Conservation (phyloP, 2,113 vertebrate species). For the Brachirus orientalis region DNA sequence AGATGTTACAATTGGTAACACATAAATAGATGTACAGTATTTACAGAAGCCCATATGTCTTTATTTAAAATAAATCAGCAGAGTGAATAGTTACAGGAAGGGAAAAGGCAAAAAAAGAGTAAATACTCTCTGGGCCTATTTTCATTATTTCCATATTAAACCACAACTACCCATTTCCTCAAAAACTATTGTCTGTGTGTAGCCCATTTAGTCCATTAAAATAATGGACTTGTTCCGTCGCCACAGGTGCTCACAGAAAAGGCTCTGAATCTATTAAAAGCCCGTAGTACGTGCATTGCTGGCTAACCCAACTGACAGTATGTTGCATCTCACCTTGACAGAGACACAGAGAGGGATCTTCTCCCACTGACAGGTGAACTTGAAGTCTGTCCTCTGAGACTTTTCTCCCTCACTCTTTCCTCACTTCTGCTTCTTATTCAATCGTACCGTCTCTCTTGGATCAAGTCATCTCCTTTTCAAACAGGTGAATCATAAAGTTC, state of each 20-base stretch:
- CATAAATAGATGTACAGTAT: background rate
- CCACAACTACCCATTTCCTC: background rate
- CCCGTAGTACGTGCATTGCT: background rate
- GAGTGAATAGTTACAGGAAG: background rate
- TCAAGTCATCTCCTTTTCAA: background rate
- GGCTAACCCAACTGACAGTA: slow-evolving; percentile 20
- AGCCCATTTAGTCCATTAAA: background rate
- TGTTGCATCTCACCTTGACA: slow-evolving; percentile 38
- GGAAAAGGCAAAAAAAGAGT: background rate
- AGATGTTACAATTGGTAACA: background rate
- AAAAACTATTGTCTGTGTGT: background rate
- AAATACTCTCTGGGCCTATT: background rate
- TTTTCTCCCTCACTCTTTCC: slow-evolving; percentile 5
- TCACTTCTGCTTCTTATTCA: background rate
- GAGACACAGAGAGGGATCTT: slow-evolving; percentile 13
- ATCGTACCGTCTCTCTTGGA: slow-evolving; percentile 8
- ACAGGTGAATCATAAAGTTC: background rate
- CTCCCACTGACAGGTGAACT: slow-evolving; percentile 44
- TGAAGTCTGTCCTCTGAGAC: slow-evolving; percentile 39
- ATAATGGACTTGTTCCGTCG: background rate
- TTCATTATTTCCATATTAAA: background rate
- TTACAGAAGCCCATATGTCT: no score
- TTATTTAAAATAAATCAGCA: background rate
- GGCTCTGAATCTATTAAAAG: background rate
- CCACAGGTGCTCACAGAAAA: background rate